phyloP scores from a whole-genome alignment of 2,888 invertebrate genomes.

The Plebejus argus region DNA sequence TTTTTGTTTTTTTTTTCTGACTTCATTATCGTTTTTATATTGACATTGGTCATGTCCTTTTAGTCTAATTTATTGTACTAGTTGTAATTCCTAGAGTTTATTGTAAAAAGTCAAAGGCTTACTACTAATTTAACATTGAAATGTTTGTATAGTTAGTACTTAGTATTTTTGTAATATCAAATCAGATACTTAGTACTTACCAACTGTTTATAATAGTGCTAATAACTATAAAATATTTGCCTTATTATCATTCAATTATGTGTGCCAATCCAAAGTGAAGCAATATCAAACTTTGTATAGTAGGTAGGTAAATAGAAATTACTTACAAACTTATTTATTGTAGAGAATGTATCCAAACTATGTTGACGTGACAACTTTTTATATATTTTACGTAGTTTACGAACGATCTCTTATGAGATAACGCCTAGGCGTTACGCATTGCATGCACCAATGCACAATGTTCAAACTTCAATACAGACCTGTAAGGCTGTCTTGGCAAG shows the following conservation, averaged over 20 bases:
- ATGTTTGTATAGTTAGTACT: constrained; percentile 1
- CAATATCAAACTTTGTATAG: background rate
- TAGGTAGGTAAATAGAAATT: too few relatives aligned
- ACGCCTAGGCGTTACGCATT: too few relatives aligned
- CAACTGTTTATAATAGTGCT: background rate
- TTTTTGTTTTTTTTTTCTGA: background rate
- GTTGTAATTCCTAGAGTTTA: constrained; percentile 15
- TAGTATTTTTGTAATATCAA: constrained; percentile 17
- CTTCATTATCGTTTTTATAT: background rate
- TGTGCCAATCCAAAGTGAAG: background rate
- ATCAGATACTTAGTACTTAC: background rate
- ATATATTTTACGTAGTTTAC: too few relatives aligned
- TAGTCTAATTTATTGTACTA: constrained; percentile 29
- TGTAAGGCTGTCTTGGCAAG: background rate
- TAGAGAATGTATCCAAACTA: too few relatives aligned
- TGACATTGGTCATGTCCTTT: background rate
- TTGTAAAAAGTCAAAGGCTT: constrained; percentile 31
- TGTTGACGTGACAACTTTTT: background rate
- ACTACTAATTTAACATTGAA: constrained; percentile 9
- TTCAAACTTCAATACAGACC: too few relatives aligned
- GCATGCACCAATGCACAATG: too few relatives aligned
- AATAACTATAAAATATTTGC: background rate
- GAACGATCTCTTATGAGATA: background rate
- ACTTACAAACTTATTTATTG: too few relatives aligned
- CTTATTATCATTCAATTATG: background rate